Conservation (phyloP, 2,113 vertebrate genomes). For the Ahaetulla prasina region DNA sequence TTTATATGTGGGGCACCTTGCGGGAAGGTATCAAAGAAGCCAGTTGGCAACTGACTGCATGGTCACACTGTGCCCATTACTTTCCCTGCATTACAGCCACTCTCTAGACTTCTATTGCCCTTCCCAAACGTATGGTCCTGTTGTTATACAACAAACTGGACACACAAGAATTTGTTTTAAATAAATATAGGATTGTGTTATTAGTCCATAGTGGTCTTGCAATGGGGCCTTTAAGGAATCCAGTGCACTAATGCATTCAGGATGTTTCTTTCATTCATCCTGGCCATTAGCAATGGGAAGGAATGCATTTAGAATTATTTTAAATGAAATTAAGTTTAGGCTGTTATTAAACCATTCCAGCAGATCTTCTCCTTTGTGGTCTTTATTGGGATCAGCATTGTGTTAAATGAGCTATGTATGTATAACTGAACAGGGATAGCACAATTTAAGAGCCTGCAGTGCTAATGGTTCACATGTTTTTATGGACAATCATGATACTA, state of each 20-base stretch:
- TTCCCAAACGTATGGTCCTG: not conserved
- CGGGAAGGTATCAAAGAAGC: not conserved
- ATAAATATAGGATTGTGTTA: not conserved
- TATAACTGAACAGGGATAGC: not conserved
- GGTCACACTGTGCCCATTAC: not conserved
- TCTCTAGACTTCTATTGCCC: not conserved
- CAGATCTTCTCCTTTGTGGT: not conserved
- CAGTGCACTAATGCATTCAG: not conserved
- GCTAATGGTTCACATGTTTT: not conserved
- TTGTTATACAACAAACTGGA: not conserved
- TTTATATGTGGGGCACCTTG: not conserved
- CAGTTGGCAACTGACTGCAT: not conserved
- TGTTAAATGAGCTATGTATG: not conserved
- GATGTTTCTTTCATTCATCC: not conserved
- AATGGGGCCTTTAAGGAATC: not conserved
- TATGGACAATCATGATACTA: not conserved
- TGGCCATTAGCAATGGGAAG: not conserved
- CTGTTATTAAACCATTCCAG: not conserved
- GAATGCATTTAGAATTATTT: not conserved
- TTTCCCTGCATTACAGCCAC: not conserved
- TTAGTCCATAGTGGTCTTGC: not conserved
- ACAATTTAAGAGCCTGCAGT: not conserved
- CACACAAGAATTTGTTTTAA: not conserved
- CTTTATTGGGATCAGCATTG: not conserved
- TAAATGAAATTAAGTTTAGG: not conserved